Base-by-base conservation (phyloP, 2,888 invertebrate species). In the Hypolimnas misippus region DNA sequence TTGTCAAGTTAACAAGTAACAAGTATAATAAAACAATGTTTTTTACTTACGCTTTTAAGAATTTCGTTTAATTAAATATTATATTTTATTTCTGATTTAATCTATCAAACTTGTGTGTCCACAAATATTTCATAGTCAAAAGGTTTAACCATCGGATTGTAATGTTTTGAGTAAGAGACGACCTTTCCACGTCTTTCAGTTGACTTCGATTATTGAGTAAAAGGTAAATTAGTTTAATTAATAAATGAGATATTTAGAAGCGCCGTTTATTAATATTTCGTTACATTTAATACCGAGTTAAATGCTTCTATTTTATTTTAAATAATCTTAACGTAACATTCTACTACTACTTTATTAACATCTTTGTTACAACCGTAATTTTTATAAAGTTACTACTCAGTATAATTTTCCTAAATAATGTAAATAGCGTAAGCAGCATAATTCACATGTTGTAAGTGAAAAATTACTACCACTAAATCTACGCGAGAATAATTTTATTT, bases 401-500 rank as follows among this genome's bases (percentile, higher is more conserved):
- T 25, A n/a, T 16, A 51, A 31, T 12, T 19, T 31, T 25, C 25
- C 5, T 14, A 31, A 25, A 16, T 16, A 14, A 8, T 51, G 16
- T 25, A 31, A 31, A 51, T 51, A 52, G 31, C 8, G 16, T 33
- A 10, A 44, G 29, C n/a, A 1, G 29, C 29, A 14, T 25, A 49
- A 49, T 49, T 49, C 7, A 25, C 25, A 14, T 6, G 21, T n/a
- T 25, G 8, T 29, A 49, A 25, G 49, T 49, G 29, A 49, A 49
- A 49, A 49, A 49, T 49, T 49, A n/a, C 25, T 14, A n/a, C 25
- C n/a, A 29, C 49, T 29, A 49, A 66, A 63, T 57, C 42, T 67
- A 64, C 53, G 55, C 58, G 31, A 59, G 53, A 55, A 49, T 57
- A 52, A 61, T 62, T 67, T 69, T 50, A 61, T 63, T 70, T 71